Conservation (phyloP, 1,140 invertebrate genomes). For the Eriocheir sinensis region DNA sequence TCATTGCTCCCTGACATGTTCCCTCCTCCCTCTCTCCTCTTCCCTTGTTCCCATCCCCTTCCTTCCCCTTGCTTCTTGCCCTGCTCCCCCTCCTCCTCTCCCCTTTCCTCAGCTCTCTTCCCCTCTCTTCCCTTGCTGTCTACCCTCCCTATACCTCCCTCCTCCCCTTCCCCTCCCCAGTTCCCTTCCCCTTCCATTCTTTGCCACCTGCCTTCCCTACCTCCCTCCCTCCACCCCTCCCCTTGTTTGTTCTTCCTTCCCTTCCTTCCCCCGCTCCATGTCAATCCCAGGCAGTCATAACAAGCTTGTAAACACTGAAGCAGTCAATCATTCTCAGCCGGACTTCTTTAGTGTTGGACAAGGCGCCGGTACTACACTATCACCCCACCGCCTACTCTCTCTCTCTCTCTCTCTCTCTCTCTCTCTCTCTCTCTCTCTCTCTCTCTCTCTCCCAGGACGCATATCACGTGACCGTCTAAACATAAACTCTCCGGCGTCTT, state of each 20-base stretch:
- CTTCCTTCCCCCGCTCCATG: neutral
- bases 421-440: constrained; percentile 8
- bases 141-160: too few species aligned
- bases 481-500: too few species aligned
- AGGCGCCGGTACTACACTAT: neutral
- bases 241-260: neutral
- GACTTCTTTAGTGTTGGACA: neutral
- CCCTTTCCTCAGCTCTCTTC: neutral
- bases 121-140: neutral
- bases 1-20: too few species aligned
- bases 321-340: neutral
- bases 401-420: constrained; percentile 22
- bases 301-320: neutral
- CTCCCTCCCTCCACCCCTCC: too few species aligned
- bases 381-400: neutral
- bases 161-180: neutral
- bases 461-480: too few species aligned
- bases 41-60: too few species aligned
- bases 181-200: too few species aligned
- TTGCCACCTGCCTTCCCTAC: neutral
- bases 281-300: neutral
- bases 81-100: too few species aligned
- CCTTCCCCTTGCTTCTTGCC: too few species aligned
- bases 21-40: too few species aligned
- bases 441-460: too few species aligned